A percentile compares a stretch with the other conserved stretches of the same genome.
Conservation (phyloP, 2,797 vertebrate species). For the Lateolabrax maculatus region DNA sequence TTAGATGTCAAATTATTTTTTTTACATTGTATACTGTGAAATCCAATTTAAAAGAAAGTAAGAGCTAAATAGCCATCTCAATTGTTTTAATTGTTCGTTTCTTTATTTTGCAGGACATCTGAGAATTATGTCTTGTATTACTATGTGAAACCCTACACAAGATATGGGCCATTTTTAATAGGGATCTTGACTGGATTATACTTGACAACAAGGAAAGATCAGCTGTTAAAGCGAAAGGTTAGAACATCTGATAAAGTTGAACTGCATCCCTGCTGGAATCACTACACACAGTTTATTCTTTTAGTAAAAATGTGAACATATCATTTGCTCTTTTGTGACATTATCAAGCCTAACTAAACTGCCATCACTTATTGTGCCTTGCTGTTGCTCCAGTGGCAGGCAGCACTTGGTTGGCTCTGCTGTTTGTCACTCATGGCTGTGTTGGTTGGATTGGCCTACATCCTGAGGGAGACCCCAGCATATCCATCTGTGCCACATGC, state of each 20-base stretch:
- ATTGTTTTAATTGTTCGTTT: background rate
- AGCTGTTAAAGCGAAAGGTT: conserved; percentile 86
- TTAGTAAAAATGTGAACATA: background rate
- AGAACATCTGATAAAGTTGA: background rate
- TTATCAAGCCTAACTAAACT: background rate
- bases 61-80: background rate
- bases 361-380: too few species aligned
- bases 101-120: conserved; percentile 71
- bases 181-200: conserved; percentile 87
- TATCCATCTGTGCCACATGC: conserved; percentile 76
- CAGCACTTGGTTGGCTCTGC: conserved; percentile 84
- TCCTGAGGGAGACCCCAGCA: conserved; percentile 77
- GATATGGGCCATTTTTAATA: conserved; percentile 89
- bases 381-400: conserved; percentile 82
- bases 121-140: conserved; percentile 84
- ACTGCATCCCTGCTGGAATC: background rate
- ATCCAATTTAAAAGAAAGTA: background rate
- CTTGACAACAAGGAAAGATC: conserved; percentile 79
- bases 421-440: conserved; percentile 81
- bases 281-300: background rate
- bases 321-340: background rate
- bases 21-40: background rate
- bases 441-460: conserved; percentile 83
- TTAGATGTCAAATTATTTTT: too few species aligned
- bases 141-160: conserved; percentile 91